These are phyloP conservation scores for Vespertilio murinus DNA, from an alignment of 2,797 vertebrate genomes.

Conservation along the genomic window DNA sequence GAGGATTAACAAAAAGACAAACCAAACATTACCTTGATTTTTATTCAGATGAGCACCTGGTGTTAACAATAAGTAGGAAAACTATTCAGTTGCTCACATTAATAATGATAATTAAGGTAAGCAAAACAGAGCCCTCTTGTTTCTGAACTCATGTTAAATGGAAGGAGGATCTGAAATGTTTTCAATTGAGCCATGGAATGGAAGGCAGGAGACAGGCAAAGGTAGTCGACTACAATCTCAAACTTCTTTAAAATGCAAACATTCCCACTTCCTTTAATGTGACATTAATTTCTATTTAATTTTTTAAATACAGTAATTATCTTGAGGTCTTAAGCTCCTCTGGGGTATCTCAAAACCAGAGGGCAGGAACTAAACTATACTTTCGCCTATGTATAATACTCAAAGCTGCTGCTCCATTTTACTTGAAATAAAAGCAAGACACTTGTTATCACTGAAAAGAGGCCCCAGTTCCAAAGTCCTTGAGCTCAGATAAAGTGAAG, in stretches of 20 bases:
- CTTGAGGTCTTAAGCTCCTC: not conserved
- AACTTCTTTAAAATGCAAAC: not conserved
- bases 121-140: not conserved
- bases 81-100: not conserved
- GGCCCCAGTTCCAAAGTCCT: not conserved
- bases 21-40: not conserved
- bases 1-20: not conserved
- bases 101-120: constrained; percentile 21
- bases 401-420: not conserved
- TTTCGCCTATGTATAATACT: not conserved
- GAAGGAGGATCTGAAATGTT: not conserved
- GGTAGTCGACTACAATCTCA: not conserved
- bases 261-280: not conserved
- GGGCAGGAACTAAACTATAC: not conserved
- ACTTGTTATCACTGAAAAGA: not conserved
- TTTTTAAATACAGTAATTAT: not conserved
- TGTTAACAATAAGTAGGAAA: not conserved
- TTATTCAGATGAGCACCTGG: not conserved
- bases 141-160: constrained; percentile 5
- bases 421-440: not conserved
- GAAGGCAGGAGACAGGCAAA: not conserved
- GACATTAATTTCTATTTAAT: constrained; percentile 21
- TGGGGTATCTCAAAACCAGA: not conserved
- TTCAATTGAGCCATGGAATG: not conserved
- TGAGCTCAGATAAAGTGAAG: not conserved